Base-by-base conservation (phyloP, 2,797 vertebrate species). In the Taeniopygia guttata region DNA sequence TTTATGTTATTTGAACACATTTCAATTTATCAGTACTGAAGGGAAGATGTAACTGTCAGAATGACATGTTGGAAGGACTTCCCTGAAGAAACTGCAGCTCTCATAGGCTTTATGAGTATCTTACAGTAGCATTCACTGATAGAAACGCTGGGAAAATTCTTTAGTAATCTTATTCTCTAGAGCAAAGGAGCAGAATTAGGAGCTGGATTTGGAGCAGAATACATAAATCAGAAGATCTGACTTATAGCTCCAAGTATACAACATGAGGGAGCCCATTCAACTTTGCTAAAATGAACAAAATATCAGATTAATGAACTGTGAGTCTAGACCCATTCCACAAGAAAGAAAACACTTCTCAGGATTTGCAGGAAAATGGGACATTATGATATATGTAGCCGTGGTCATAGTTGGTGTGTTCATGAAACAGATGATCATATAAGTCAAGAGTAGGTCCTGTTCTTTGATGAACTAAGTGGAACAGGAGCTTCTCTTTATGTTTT, bases 11-110 rank as follows among this genome's bases (percentile, higher is more conserved):
- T 59, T 87, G 42, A 40, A 90, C 92, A 25, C 36, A 22, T 90
- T 94, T 48, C 48, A 68, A 29, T 70, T 68, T 67, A 63, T 49
- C 87, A 84, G 16, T 92, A 87, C 64, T 46, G 20, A 96, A 94
- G 63, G 76, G 79, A 93, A 97, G 86, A 77, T 91, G 63, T 5
- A 89, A 29, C 72, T 96, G 55, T 93, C 66, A 73, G 95, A 92
- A 92, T 76, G 25, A 93, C 60, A 40, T 51, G 40, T 86, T 89
- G 58, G 69, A 78, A 90, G 68, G 62, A 67, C 74, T 78, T 92
- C 21, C 17, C 26, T 69, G 51, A 78, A 73, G 70, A 81, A 81
- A 70, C 22, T 20, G 4, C 51, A 86, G 49, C 30, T 88, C 86
- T 84, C 45, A 30, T 17, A 84, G 55, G 56, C 19, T 69, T 70